These are phyloP conservation scores for Apeira syringaria DNA, from an alignment of 2,888 invertebrate genomes.

Conservation along the genomic window DNA sequence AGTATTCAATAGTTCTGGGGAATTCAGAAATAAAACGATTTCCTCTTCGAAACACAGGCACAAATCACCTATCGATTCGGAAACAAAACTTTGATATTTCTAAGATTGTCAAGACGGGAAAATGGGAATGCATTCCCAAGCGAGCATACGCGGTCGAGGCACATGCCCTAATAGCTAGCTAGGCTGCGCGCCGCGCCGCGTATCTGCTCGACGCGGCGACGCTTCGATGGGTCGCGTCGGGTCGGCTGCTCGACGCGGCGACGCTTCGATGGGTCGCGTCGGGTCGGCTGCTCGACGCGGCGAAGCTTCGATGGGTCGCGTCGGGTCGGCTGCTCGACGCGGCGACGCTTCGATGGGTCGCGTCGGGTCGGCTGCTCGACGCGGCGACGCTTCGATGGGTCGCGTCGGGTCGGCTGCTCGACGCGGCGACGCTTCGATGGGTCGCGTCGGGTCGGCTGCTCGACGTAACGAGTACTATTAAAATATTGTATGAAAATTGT, in stretches of 20 bases:
- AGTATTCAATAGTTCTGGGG: no score
- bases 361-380: not conserved
- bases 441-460: no score
- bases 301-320: not conserved
- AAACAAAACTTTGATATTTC: no score
- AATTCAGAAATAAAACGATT: no score
- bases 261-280: not conserved
- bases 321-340: no score
- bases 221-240: no score
- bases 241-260: not conserved
- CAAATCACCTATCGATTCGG: no score
- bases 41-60: no score
- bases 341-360: no score
- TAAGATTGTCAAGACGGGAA: not conserved
- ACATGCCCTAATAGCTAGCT: not conserved
- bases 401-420: no score
- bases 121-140: not conserved
- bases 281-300: no score
- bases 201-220: not conserved
- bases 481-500: not conserved
- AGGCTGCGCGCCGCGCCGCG: not conserved
- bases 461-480: no score
- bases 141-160: slow-evolving; percentile 8
- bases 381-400: not conserved
- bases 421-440: not conserved